Percentiles rank a stretch among this genome's conserved stretches.
Evolutionary conservation across 2,113 vertebrate species (phyloP).

Genomic region (Glaucidium brasilianum): DNA sequence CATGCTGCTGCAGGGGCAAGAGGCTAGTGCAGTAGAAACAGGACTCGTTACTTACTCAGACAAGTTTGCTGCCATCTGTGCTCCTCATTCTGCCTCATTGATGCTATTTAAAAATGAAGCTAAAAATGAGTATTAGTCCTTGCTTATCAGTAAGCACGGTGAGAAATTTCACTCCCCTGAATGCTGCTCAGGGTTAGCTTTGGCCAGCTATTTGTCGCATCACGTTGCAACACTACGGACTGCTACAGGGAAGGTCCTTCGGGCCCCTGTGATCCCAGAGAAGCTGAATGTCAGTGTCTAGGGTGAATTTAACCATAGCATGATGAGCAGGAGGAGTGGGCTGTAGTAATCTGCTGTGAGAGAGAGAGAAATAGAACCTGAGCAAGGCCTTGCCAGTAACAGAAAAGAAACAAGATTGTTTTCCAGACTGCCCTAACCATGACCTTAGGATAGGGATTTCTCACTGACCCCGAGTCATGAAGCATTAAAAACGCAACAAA

Average conservation of each 20-base stretch:
- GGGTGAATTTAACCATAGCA: background rate
- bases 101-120: background rate
- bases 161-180: background rate
- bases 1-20: background rate
- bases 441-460: slow-evolving; percentile 46
- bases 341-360: background rate
- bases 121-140: background rate
- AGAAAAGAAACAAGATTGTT: slow-evolving; percentile 7
- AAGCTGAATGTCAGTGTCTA: background rate
- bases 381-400: background rate
- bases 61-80: background rate
- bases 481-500: slow-evolving; percentile 52
- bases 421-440: slow-evolving; percentile 2
- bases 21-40: background rate
- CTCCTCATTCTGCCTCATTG: background rate
- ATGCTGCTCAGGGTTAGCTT: background rate
- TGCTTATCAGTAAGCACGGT: background rate
- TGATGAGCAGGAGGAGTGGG: background rate
- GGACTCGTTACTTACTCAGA: background rate
- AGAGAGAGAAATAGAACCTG: background rate
- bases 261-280: background rate
- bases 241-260: background rate
- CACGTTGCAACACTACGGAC: accelerated
- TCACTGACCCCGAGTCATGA: slow-evolving; percentile 33
- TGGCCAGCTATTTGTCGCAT: background rate